Conservation (phyloP, 2,888 invertebrate species). For the Eledona agricola region DNA sequence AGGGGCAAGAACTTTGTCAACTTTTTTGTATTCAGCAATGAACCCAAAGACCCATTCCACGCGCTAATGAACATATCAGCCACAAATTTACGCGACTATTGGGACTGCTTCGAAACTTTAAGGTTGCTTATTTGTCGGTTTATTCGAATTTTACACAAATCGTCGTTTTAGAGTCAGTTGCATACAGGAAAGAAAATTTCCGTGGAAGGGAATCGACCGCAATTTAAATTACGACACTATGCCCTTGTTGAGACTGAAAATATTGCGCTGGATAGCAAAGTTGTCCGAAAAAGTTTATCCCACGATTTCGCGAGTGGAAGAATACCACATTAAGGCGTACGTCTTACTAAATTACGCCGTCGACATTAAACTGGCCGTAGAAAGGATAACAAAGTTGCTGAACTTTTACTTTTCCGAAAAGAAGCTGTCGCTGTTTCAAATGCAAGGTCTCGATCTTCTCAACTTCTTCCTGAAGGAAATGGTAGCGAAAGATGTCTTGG, state of each 20-base stretch:
- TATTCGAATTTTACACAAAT: too few species aligned
- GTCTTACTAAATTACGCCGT: constrained; percentile 53
- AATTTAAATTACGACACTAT: constrained; percentile 52
- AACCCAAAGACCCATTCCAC: constrained; percentile 49
- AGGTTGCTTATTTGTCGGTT: too few species aligned
- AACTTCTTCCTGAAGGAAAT: constrained; percentile 57
- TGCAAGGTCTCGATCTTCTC: constrained; percentile 53
- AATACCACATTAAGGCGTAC: constrained; percentile 53
- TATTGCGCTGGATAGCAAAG: constrained; percentile 51
- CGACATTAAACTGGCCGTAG: constrained; percentile 52
- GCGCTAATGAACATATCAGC: constrained; percentile 51
- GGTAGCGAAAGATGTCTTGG: constrained; percentile 50
- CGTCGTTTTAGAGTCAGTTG: constrained; percentile 46
- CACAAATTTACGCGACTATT: constrained; percentile 50
- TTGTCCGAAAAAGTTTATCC: constrained; percentile 54
- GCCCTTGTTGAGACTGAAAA: constrained; percentile 51
- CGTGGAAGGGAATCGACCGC: constrained; percentile 50
- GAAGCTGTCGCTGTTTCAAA: constrained; percentile 50
- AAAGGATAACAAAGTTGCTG: constrained; percentile 51
- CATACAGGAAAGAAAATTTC: constrained; percentile 53
- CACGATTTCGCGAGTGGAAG: constrained; percentile 46
- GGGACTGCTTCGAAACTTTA: constrained; percentile 59
- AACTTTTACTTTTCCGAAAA: constrained; percentile 42
- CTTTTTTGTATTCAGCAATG: constrained; percentile 51
- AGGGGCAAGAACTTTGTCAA: constrained; percentile 46